Evolutionary conservation across 2,797 vertebrate species (phyloP).

Genomic region (Orientallactaga sibirica): DNA sequence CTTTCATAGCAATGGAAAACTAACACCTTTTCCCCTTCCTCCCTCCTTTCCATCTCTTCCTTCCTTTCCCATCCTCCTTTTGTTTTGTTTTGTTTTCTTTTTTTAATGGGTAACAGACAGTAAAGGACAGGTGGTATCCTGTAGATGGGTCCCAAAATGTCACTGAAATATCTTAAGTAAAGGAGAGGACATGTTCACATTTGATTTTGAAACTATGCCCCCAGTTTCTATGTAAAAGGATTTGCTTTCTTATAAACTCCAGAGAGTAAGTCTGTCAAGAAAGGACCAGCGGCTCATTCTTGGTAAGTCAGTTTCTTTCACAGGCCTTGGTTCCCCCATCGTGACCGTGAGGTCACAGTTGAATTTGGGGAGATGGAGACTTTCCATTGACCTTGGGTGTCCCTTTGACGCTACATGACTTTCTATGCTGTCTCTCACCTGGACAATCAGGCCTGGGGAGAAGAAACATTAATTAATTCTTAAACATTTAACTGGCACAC

Average conservation of each 20-base stretch:
- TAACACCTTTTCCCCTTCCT: neutral
- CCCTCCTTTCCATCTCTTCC: no score
- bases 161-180: conserved; percentile 21
- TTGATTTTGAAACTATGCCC: neutral
- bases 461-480: neutral
- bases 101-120: no score
- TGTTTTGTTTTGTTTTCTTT: no score
- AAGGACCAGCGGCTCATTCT: neutral
- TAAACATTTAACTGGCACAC: neutral
- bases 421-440: neutral
- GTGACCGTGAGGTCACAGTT: neutral
- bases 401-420: neutral
- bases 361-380: neutral
- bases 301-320: neutral
- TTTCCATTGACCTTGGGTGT: neutral
- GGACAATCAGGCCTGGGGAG: neutral
- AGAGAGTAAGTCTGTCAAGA: neutral
- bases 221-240: neutral
- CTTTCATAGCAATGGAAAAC: neutral
- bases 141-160: neutral
- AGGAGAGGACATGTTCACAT: neutral
- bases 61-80: no score
- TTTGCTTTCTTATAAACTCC: neutral
- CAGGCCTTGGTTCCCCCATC: neutral
- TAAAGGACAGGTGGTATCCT: no score